Percentiles rank a stretch among this genome's conserved stretches.
Evolutionary conservation across 2,113 vertebrate genomes (phyloP).

Genomic region (Ailuropoda melanoleuca): DNA sequence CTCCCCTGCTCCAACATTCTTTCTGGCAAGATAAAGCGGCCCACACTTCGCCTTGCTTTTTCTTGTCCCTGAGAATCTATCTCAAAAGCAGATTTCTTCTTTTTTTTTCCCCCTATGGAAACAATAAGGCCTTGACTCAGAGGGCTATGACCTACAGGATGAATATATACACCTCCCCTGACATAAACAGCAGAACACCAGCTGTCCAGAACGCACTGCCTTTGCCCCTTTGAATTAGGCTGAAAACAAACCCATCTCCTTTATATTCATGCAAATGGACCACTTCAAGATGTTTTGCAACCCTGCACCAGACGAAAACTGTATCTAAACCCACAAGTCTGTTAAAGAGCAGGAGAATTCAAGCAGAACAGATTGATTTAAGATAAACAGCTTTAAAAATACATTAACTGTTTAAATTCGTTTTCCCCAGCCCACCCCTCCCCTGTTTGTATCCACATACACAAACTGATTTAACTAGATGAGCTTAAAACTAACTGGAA

Average conservation of each 20-base stretch:
- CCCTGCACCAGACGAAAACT: background rate
- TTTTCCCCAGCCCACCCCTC: background rate
- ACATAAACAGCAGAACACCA: no score
- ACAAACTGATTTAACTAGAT: background rate
- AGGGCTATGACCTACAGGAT: background rate
- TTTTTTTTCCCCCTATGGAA: background rate
- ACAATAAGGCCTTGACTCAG: background rate
- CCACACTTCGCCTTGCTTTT: background rate
- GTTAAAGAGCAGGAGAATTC: conserved; percentile 29
- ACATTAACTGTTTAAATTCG: conserved; percentile 9
- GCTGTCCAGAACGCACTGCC: background rate
- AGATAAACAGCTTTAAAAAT: conserved; percentile 23
- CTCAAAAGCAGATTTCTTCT: conserved; percentile 17
- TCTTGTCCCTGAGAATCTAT: conserved; percentile 19
- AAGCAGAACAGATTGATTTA: conserved; percentile 4
- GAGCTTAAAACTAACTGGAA: background rate
- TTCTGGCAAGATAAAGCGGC: conserved; percentile 9
- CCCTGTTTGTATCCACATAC: background rate
- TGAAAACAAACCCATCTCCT: background rate
- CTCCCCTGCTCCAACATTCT: background rate
- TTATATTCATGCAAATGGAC: background rate
- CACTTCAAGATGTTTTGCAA: background rate
- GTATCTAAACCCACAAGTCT: background rate
- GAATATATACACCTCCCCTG: background rate
- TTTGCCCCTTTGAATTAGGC: background rate